These are phyloP conservation scores for Ramphastos sulfuratus DNA, from an alignment of 2,113 vertebrate species.

Conservation along the genomic window DNA sequence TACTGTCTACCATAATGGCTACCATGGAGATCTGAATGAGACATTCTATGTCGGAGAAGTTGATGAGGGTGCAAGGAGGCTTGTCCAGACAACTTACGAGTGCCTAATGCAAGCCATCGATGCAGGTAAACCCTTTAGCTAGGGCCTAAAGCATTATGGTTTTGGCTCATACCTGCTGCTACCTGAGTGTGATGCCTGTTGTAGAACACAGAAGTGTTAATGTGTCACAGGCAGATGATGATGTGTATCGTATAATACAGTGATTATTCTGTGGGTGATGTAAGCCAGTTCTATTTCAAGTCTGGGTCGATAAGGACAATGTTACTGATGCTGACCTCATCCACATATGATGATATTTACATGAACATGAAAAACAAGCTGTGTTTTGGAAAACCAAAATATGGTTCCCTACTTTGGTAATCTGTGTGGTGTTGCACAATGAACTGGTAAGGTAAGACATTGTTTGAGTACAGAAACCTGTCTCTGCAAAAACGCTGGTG, in stretches of 20 bases:
- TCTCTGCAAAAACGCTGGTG: not conserved
- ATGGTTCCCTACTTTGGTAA: not conserved
- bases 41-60: slow-evolving; percentile 95
- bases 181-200: not conserved
- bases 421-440: not conserved
- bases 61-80: slow-evolving; percentile 89
- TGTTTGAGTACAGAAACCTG: not conserved
- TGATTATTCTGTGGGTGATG: not conserved
- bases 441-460: not conserved
- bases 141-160: not conserved
- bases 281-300: not conserved
- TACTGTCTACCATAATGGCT: slow-evolving; percentile 95
- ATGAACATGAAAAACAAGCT: not conserved
- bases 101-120: slow-evolving; percentile 99
- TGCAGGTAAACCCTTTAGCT: slow-evolving; percentile 79
- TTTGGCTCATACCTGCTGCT: not conserved
- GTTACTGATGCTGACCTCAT: not conserved
- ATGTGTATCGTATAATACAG: not conserved
- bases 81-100: slow-evolving; percentile 95
- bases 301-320: not conserved
- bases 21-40: slow-evolving; percentile 97
- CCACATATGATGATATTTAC: not conserved
- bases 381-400: not conserved
- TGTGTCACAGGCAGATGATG: not conserved
- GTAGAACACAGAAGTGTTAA: not conserved